Base-by-base conservation (phyloP, 2,113 vertebrate species). In the Chaenogobius annularis region DNA sequence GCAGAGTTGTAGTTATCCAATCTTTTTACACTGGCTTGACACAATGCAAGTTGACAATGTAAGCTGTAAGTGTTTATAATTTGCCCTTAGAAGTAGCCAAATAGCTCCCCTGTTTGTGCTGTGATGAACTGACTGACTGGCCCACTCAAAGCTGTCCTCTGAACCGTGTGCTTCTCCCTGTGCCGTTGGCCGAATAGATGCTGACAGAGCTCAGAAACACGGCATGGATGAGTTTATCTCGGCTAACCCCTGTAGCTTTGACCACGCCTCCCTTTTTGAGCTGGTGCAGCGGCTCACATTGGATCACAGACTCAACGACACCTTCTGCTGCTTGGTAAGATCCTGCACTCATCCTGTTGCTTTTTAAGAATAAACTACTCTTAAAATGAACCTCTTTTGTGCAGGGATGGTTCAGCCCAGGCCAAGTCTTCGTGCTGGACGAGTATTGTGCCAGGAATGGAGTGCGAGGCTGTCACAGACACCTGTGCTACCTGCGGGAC, bases 201-300 rank as follows among this genome's bases (percentile, higher is more conserved):
- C 97, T 95, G 98, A 99, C 95, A 96, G 98, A 96, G 98, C 98
- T 94, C 98, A 99, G 95, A 99, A 99, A 93, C 98, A 99, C 92
- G 98, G 98, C 94, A 99, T 99, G 98, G 98, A 99, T 96, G 98
- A 99, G 95, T 99, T 99, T 96, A 99, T 99, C 96, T 99, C 98
- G 90, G 98, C 98, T 95, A 99, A 99, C 93, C 98, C 98, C 92
- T 99, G 98, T 97, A 98, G 96, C 95, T 99, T 98, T 96, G 97
- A 99, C 95, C 98, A 99, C 95, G 96, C 96, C 93, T 95, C 95
- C 87, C 97, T 99, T 93, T 99, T 99, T 94, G 96, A 98, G 96
- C 98, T 96, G 95, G 94, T 99, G 90, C 98, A 99, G 93, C 95
- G 96, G 74, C 96, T 99, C 90, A 99, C 98, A 79, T 92, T 99